Conservation (phyloP, 2,888 invertebrate genomes). For the Apodemia hepburni region DNA sequence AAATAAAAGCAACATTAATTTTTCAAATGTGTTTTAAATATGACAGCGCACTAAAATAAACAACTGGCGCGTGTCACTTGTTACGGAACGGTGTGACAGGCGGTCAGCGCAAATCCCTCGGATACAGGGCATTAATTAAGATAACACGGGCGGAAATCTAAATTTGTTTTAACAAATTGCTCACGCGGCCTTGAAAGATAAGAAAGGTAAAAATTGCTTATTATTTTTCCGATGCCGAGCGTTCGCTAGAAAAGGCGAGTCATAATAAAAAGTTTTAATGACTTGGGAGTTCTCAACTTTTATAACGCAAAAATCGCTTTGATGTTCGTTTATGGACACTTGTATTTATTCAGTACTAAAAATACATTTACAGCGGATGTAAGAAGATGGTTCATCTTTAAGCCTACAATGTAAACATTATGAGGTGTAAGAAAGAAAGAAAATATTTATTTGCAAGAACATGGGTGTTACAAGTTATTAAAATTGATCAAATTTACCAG, state of each 20-base stretch:
- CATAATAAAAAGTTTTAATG: slow-evolving; percentile 14
- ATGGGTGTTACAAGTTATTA: no score
- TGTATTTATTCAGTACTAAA: slow-evolving; percentile 13
- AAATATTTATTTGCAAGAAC: no score
- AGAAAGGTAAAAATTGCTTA: slow-evolving; percentile 32
- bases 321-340: slow-evolving; percentile 11
- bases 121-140: slow-evolving; percentile 45
- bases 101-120: slow-evolving; percentile 27
- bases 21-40: slow-evolving; percentile 24
- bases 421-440: no score
- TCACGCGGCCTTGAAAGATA: slow-evolving; percentile 38
- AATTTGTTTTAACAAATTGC: slow-evolving; percentile 52
- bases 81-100: slow-evolving; percentile 28
- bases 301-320: slow-evolving; percentile 15
- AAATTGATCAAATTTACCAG: no score
- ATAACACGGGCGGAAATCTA: slow-evolving; percentile 41
- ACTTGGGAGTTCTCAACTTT: slow-evolving; percentile 7
- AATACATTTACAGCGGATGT: slow-evolving; percentile 10
- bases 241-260: slow-evolving; percentile 11
- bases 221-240: slow-evolving; percentile 27
- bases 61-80: neutral
- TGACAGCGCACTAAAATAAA: slow-evolving; percentile 12
- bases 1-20: slow-evolving; percentile 29
- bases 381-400: neutral
- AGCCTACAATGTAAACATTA: neutral